phyloP scores from a whole-genome alignment of 2,113 vertebrate species.

The Azemiops feae region DNA sequence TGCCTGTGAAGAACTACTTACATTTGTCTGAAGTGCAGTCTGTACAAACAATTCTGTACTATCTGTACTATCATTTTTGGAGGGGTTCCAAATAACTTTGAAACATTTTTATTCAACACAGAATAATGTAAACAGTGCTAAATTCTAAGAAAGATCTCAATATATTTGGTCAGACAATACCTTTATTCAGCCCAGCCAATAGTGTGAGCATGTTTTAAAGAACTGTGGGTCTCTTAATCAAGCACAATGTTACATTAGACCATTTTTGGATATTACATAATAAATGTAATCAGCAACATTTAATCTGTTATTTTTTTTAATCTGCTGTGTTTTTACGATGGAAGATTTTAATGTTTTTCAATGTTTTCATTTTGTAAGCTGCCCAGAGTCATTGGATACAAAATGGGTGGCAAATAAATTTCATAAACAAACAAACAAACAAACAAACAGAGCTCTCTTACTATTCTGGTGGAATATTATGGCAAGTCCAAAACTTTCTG shows the following conservation, averaged over 20 bases:
- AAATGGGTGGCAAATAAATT: background rate
- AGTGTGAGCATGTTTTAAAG: background rate
- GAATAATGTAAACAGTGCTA: background rate
- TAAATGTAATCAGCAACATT: background rate
- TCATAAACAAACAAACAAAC: background rate
- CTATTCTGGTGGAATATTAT: background rate
- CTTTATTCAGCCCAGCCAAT: background rate
- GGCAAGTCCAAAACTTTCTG: background rate
- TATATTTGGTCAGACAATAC: background rate
- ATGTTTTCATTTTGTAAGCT: background rate
- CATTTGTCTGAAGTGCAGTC: background rate
- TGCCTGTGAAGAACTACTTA: background rate
- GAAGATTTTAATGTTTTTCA: background rate
- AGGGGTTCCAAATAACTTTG: background rate
- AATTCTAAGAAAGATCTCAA: background rate
- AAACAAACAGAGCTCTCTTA: background rate
- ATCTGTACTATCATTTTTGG: background rate
- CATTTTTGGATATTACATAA: background rate
- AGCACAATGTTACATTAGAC: background rate
- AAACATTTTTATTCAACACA: background rate
- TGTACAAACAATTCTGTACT: background rate
- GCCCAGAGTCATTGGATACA: background rate
- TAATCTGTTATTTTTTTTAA: background rate
- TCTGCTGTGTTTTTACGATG: background rate
- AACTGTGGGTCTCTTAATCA: background rate